Evolutionary conservation across 2,888 invertebrate genomes (phyloP).

Genomic region (Periphyllus acericola): DNA sequence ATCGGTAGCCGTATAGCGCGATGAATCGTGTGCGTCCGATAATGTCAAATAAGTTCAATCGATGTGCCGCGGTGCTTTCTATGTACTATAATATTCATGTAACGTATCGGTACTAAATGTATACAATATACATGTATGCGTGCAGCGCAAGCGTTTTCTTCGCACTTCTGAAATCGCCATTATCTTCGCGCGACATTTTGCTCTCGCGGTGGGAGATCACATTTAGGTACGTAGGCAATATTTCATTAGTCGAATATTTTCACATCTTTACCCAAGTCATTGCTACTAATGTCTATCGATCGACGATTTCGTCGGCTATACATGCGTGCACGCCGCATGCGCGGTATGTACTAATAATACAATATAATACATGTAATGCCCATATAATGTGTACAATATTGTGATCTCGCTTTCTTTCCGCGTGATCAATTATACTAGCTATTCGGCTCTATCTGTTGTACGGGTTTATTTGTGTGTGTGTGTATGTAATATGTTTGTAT

Average conservation of each 20-base stretch:
- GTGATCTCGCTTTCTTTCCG: constrained; percentile 31
- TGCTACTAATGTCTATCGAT: constrained; percentile 36
- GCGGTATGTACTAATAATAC: not conserved
- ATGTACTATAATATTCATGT: no score
- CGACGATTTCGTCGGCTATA: constrained; percentile 20
- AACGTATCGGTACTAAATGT: not conserved
- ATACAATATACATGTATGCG: not conserved
- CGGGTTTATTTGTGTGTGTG: no score
- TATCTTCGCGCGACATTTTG: constrained; percentile 4
- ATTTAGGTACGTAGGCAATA: not conserved
- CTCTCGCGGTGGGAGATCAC: not conserved
- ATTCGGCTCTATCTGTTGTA: not conserved
- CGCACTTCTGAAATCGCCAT: not conserved
- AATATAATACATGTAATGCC: constrained; percentile 8
- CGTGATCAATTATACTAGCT: not conserved
- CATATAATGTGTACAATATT: not conserved
- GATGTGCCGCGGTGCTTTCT: no score
- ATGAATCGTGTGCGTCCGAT: not conserved
- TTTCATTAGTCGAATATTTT: constrained; percentile 8
- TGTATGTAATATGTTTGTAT: no score
- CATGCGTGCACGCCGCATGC: not conserved
- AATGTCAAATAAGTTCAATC: not conserved
- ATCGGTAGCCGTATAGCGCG: no score
- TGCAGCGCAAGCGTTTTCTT: not conserved
- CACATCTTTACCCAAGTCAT: constrained; percentile 45